Evolutionary conservation across 2,888 invertebrate genomes (phyloP).

Genomic region (Escarpia spicata): DNA sequence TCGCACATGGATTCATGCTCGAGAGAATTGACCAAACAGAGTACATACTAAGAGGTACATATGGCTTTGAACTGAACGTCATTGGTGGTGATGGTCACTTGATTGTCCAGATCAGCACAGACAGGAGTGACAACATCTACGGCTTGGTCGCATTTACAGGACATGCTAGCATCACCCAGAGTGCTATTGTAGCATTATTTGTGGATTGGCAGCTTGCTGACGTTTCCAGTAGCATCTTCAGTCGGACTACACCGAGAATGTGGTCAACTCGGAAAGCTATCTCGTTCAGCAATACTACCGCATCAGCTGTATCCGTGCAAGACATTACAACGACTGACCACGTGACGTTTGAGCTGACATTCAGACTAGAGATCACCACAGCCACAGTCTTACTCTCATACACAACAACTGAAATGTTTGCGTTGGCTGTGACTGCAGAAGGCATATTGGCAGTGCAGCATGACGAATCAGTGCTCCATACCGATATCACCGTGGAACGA

Average conservation of each 20-base stretch:
- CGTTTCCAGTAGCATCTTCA: not conserved
- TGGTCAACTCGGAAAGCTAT: not conserved
- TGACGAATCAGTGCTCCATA: not conserved
- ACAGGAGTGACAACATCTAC: not conserved
- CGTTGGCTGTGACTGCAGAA: not conserved
- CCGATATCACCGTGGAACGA: not conserved
- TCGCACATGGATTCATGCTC: not conserved
- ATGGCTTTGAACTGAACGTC: slow-evolving; percentile 9
- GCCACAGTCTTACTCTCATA: not conserved
- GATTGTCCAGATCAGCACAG: not conserved
- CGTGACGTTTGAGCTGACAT: not conserved
- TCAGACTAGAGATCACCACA: not conserved
- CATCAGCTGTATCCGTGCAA: not conserved
- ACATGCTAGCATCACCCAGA: not conserved
- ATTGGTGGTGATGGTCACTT: not conserved
- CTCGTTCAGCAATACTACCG: not conserved
- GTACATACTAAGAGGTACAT: not conserved
- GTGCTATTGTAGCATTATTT: not conserved
- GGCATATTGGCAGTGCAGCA: not conserved
- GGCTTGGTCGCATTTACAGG: not conserved
- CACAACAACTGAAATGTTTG: not conserved
- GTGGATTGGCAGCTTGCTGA: not conserved
- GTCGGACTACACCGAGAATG: not conserved
- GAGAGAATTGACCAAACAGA: not conserved
- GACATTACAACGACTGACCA: slow-evolving; percentile 6